Evolutionary conservation across 2,797 vertebrate species (phyloP).

Genomic region (Forpus xanthops): DNA sequence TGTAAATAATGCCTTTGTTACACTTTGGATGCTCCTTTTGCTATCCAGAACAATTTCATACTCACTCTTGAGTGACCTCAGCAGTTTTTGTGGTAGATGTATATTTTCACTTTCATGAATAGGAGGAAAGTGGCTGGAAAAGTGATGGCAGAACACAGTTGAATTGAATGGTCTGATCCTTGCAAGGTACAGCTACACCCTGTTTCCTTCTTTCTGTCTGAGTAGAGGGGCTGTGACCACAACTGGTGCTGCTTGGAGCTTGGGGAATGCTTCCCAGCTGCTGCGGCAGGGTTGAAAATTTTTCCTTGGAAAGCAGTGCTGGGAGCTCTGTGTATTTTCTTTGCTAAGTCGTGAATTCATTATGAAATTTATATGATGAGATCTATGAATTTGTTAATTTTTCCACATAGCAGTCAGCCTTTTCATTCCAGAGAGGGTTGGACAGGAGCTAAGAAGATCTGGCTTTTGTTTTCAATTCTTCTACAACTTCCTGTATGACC

Average conservation of each 20-base stretch:
- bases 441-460: constrained; percentile 61
- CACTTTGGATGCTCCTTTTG: constrained; percentile 54
- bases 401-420: constrained; percentile 20
- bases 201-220: background rate
- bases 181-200: constrained; percentile 3
- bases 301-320: constrained; percentile 7
- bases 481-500: constrained; percentile 70
- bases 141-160: background rate
- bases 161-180: background rate
- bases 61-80: background rate
- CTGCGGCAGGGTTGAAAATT: background rate
- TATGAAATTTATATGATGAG: constrained; percentile 32
- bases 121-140: background rate
- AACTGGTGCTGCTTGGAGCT: background rate
- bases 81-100: background rate
- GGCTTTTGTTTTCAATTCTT: constrained; percentile 67
- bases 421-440: constrained; percentile 55
- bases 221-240: background rate
- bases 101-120: background rate
- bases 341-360: constrained; percentile 28
- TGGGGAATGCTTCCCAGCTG: constrained; percentile 20
- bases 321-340: background rate
- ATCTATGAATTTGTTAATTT: constrained; percentile 34
- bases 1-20: constrained; percentile 32
- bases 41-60: background rate